Conservation (phyloP, 2,113 vertebrate species). For the Xyliphius kryptos region DNA sequence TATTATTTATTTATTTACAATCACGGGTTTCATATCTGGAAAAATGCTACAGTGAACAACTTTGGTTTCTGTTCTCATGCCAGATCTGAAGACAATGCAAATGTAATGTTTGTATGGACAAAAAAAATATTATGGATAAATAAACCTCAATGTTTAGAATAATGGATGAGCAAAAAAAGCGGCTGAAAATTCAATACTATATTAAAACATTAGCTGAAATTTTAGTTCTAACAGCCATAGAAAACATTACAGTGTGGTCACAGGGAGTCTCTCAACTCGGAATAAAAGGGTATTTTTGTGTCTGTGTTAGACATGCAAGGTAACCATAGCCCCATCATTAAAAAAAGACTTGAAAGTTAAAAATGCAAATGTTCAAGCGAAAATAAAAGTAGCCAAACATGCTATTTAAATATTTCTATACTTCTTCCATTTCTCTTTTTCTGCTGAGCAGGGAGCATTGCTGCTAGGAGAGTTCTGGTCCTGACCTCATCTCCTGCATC, state of each 20-base stretch:
- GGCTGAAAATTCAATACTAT: constrained; percentile 39
- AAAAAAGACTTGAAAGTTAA: constrained; percentile 22
- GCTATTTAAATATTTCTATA: too few relatives aligned
- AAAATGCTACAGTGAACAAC: constrained; percentile 15
- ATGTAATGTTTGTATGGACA: constrained; percentile 28
- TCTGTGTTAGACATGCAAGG: constrained; percentile 21
- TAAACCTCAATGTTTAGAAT: constrained; percentile 21
- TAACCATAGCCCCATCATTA: constrained; percentile 26
- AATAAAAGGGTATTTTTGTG: constrained; percentile 17
- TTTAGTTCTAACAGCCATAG: constrained; percentile 17
- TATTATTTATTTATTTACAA: too few relatives aligned
- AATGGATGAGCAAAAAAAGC: constrained; percentile 14
- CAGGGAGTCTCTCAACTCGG: constrained; percentile 26
- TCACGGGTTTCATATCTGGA: not conserved
- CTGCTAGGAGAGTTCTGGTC: too few relatives aligned
- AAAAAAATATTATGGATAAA: constrained; percentile 20
- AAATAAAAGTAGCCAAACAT: constrained; percentile 30
- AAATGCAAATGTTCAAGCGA: constrained; percentile 29
- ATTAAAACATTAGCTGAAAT: constrained; percentile 29
- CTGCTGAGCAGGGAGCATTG: too few relatives aligned
- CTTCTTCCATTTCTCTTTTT: too few relatives aligned
- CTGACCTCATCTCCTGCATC: too few relatives aligned
- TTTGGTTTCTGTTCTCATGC: constrained; percentile 26
- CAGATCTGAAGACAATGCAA: constrained; percentile 31
- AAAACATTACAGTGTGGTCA: constrained; percentile 27